Conservation (phyloP, 2,888 invertebrate species). For the Zele albiditarsus region DNA sequence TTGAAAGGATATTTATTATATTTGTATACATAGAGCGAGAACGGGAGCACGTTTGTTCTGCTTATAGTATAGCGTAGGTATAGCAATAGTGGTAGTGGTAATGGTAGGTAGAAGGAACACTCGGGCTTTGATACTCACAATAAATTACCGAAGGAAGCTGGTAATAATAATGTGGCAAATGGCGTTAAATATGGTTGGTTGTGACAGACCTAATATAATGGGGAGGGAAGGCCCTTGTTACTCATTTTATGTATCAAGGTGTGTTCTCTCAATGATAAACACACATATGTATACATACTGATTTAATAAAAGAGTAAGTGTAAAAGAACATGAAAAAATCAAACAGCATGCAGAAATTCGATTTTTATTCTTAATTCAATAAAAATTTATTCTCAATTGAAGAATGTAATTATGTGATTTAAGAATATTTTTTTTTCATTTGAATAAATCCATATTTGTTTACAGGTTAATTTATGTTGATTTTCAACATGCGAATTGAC, state of each 20-base stretch:
- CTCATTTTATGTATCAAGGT: constrained; percentile 49
- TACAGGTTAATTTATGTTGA: constrained; percentile 48
- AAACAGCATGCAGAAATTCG: no score
- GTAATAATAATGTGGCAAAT: constrained; percentile 60
- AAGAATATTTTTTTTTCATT: constrained; percentile 20
- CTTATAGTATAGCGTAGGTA: background rate
- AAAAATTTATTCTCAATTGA: no score
- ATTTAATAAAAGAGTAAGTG: no score
- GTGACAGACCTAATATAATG: constrained; percentile 56
- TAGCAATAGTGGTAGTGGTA: background rate
- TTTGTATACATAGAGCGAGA: background rate
- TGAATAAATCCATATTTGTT: constrained; percentile 8
- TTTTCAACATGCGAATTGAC: constrained; percentile 27
- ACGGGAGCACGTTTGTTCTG: background rate
- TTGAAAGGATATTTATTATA: constrained; percentile 9
- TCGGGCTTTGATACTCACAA: constrained; percentile 37
- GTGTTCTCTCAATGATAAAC: constrained; percentile 18
- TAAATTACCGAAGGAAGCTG: constrained; percentile 56
- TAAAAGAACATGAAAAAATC: no score
- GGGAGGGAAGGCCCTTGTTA: constrained; percentile 52
- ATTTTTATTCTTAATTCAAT: no score
- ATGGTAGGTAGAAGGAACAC: constrained; percentile 5
- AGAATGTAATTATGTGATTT: no score
- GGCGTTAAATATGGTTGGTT: constrained; percentile 59
- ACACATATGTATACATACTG: background rate